Base-by-base conservation (phyloP, 2,797 vertebrate genomes). In the Lepus oiostolus region DNA sequence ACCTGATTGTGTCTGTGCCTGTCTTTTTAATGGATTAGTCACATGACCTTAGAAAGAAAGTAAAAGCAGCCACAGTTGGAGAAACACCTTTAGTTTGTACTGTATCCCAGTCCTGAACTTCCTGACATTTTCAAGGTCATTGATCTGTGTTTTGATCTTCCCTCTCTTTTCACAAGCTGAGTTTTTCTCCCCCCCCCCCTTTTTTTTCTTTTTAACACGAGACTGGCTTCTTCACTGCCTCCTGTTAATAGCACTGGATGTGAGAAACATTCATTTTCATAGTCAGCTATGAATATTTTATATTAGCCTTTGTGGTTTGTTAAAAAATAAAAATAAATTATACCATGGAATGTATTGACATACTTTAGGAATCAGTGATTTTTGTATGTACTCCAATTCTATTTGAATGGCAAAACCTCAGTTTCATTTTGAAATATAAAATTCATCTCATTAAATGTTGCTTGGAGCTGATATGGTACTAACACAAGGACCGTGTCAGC, bases 371-470 rank as follows among this genome's bases (percentile, higher is more conserved):
- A 90, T 86, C 30, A 91, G 17, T 11, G n/a, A 42, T 60, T 83
- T 92, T 65, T 88, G 13, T 17, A 1, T 91, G 54, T 86, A 93
- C 83, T 93, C 4, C 77, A 85, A 67, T 97, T 96, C 17, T 92
- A 30, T 60, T 94, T 85, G 54, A 90, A 74, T 74, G 50, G 74
- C 77, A 88, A 42, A 87, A 91, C 47, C 90, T 93, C 79, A 52
- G 52, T 91, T 95, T 91, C 7, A 10, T 97, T 93, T 93, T 84
- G 68, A 95, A 92, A 91, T 94, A 50, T 19, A 54, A 90, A 85
- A 42, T 65, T 17, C 7, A 3, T 85, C n/a, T 14, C 22, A 19
- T 71, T 83, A 82, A 72, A 8, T 94, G 16, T 88, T 91, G 42
- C 42, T 60, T 91, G 9, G 32, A 10, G 10, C 65, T 52, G 24